A percentile compares a stretch with the other conserved stretches of the same genome.
Evolutionary conservation across 2,113 vertebrate species (phyloP).

Genomic region (Agapornis roseicollis): DNA sequence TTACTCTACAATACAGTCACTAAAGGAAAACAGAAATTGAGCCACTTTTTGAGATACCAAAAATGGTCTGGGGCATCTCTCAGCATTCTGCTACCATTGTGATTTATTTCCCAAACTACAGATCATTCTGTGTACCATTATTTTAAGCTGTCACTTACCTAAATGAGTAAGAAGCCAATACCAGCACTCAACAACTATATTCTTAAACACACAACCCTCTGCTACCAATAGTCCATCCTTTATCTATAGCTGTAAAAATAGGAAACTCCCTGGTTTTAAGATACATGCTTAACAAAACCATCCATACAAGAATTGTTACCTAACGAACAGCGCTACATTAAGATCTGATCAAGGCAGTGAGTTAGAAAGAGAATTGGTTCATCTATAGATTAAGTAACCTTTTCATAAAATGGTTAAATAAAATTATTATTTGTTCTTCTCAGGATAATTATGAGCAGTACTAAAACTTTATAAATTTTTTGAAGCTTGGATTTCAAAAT

Average conservation of each 20-base stretch:
- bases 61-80: background rate
- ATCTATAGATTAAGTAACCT: background rate
- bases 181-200: background rate
- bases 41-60: background rate
- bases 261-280: background rate
- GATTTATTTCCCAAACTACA: background rate
- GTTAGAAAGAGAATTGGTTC: background rate
- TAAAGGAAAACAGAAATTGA: background rate
- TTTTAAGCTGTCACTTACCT: background rate
- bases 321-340: background rate
- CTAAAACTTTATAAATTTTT: constrained; percentile 5
- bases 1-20: background rate
- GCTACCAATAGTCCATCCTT: background rate
- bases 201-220: background rate
- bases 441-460: background rate
- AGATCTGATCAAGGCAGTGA: background rate
- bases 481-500: constrained; percentile 16
- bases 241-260: background rate
- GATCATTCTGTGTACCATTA: background rate
- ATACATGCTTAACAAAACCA: background rate
- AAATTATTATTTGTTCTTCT: background rate
- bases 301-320: background rate
- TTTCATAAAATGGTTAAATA: background rate
- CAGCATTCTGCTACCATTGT: background rate
- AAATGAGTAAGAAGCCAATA: background rate